These are phyloP conservation scores for Aspidiotus destructor DNA, from an alignment of 2,888 invertebrate species.

Conservation along the genomic window DNA sequence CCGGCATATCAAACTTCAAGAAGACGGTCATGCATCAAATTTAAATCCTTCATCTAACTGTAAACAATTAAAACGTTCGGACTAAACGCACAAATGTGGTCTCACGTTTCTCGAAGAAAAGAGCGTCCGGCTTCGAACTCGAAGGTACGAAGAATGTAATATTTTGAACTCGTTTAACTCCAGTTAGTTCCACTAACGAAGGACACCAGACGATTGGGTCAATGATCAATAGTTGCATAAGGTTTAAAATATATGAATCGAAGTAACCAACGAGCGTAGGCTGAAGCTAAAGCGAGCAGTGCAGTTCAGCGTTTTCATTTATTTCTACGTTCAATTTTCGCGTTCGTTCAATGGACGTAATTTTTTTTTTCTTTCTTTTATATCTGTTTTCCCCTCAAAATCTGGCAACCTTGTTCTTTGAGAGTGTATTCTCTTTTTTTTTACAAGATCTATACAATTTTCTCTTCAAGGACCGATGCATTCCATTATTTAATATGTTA, in stretches of 20 bases:
- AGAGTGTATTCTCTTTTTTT: neutral
- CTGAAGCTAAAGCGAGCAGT: too few species aligned
- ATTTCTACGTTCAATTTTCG: too few species aligned
- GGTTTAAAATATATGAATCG: too few species aligned
- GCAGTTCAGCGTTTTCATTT: too few species aligned
- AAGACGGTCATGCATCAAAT: too few species aligned
- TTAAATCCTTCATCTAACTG: too few species aligned
- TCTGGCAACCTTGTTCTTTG: neutral
- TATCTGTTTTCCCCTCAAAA: neutral
- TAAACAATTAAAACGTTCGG: too few species aligned
- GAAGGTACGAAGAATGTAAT: neutral
- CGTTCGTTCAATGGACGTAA: too few species aligned
- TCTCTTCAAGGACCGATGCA: slow-evolving; percentile 24
- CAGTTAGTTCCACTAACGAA: slow-evolving; percentile 1
- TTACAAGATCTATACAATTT: neutral
- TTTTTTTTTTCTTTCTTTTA: too few species aligned
- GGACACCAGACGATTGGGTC: slow-evolving; percentile 1
- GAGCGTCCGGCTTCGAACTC: neutral
- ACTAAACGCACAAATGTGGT: neutral
- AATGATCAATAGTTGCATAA: neutral
- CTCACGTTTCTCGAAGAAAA: neutral
- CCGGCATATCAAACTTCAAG: too few species aligned
- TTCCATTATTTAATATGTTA: slow-evolving; percentile 27
- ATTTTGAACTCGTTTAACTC: slow-evolving; percentile 2
- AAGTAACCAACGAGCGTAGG: too few species aligned